These are phyloP conservation scores for Andrena dorsata DNA, from an alignment of 2,888 invertebrate species.

Conservation along the genomic window DNA sequence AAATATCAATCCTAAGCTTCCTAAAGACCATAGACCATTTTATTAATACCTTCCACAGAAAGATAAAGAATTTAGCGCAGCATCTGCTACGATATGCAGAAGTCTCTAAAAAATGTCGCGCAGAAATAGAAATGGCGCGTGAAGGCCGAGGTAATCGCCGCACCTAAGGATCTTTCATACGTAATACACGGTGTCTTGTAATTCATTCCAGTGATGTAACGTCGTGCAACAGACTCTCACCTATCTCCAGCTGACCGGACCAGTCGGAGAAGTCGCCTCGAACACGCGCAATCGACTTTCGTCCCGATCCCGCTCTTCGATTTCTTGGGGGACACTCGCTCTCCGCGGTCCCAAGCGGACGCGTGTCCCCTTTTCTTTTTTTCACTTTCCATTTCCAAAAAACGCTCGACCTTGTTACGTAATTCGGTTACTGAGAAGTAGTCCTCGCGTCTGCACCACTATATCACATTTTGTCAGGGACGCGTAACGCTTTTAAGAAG, in stretches of 20 bases:
- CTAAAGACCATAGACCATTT: too few relatives aligned
- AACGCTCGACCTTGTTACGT: conserved; percentile 45
- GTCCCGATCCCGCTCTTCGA: conserved; percentile 32
- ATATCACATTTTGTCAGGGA: conserved; percentile 5
- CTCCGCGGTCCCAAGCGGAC: background rate
- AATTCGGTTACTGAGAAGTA: conserved; percentile 14
- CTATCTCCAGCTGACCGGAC: conserved; percentile 53
- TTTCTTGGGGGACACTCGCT: background rate
- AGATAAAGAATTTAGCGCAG: too few relatives aligned
- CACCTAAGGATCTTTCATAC: conserved; percentile 9
- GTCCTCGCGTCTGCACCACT: background rate
- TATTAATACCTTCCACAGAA: too few relatives aligned
- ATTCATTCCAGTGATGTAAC: conserved; percentile 62
- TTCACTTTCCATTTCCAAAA: conserved; percentile 36
- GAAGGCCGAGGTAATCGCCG: conserved; percentile 21
- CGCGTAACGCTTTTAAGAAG: background rate
- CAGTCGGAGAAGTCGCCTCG: conserved; percentile 34
- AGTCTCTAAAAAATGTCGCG: background rate
- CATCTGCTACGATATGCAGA: background rate
- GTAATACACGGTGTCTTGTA: conserved; percentile 34
- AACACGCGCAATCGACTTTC: conserved; percentile 36
- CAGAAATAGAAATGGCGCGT: background rate
- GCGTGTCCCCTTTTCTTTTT: background rate
- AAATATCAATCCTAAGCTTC: too few relatives aligned
- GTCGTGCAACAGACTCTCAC: conserved; percentile 64